A percentile compares a stretch with the other conserved stretches of the same genome.
phyloP scores from a whole-genome alignment of 2,888 invertebrate species.

The Anorthoa munda region DNA sequence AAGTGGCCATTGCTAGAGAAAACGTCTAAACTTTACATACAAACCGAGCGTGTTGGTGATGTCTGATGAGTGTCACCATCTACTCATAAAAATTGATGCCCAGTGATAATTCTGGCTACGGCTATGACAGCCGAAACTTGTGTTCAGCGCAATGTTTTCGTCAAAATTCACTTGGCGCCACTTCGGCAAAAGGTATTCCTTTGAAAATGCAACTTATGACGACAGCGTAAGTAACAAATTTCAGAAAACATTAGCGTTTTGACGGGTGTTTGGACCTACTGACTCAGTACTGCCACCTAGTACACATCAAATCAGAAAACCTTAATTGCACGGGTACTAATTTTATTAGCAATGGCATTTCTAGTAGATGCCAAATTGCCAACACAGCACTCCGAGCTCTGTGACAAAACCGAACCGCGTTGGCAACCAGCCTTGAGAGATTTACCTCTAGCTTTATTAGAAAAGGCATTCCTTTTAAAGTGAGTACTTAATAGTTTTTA shows the following conservation, averaged over 20 bases:
- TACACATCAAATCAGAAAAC: too few relatives aligned
- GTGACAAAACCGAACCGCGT: conserved; percentile 20
- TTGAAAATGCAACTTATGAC: too few relatives aligned
- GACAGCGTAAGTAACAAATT: too few relatives aligned
- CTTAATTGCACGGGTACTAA: too few relatives aligned
- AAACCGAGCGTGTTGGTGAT: background rate
- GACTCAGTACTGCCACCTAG: too few relatives aligned
- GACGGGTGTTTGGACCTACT: too few relatives aligned
- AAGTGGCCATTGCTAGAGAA: background rate
- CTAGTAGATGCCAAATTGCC: too few relatives aligned
- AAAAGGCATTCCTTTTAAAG: conserved; percentile 70
- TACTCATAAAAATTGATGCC: background rate
- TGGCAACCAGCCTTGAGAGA: conserved; percentile 62
- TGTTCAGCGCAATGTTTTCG: background rate
- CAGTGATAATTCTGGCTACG: background rate
- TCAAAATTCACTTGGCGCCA: too few relatives aligned
- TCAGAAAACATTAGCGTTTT: too few relatives aligned
- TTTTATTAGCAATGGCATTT: too few relatives aligned
- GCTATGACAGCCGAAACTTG: background rate
- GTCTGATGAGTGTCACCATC: background rate
- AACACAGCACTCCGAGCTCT: background rate
- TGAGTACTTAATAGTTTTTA: conserved; percentile 66
- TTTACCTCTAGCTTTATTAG: conserved; percentile 74
- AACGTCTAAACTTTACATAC: background rate
- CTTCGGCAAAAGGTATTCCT: too few relatives aligned